Conservation (phyloP, 2,113 vertebrate species). For the Phalacrocorax brasilianus region DNA sequence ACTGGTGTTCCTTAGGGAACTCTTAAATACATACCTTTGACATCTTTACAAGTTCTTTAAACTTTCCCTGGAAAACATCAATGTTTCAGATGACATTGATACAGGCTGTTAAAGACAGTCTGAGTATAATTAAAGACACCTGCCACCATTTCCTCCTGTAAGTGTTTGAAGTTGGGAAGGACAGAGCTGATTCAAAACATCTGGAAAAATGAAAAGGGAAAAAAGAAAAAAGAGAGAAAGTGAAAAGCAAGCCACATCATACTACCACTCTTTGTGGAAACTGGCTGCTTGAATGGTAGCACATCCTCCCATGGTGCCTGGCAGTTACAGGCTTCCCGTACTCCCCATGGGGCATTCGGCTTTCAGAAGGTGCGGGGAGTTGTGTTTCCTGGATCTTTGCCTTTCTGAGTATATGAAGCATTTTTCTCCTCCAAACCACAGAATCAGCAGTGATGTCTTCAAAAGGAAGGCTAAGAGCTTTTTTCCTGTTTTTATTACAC, state of each 20-base stretch:
- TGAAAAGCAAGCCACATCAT: neutral
- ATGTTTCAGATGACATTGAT: neutral
- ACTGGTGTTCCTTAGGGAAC: neutral
- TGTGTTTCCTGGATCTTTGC: neutral
- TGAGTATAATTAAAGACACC: slow-evolving; percentile 2
- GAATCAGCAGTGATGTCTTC: neutral
- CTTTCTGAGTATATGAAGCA: neutral
- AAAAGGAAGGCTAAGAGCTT: neutral
- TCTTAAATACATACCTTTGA: neutral
- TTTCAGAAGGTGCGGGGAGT: neutral
- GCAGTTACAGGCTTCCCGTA: neutral
- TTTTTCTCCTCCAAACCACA: neutral
- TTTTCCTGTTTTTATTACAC: neutral
- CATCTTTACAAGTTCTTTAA: slow-evolving; percentile 10
- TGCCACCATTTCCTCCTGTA: neutral
- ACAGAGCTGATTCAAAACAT: neutral
- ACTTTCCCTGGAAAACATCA: neutral
- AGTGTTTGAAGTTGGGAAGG: neutral
- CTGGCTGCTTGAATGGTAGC: neutral
- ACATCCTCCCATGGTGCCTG: accelerated
- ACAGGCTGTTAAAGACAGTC: neutral
- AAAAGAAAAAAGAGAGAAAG: neutral
- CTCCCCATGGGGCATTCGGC: accelerated
- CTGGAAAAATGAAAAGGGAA: neutral
- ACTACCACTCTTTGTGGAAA: accelerated